Evolutionary conservation across 2,888 invertebrate species (phyloP), one percentile per base, ranked within the genome.

Genomic region (Coronaproctus castanopsis): DNA sequence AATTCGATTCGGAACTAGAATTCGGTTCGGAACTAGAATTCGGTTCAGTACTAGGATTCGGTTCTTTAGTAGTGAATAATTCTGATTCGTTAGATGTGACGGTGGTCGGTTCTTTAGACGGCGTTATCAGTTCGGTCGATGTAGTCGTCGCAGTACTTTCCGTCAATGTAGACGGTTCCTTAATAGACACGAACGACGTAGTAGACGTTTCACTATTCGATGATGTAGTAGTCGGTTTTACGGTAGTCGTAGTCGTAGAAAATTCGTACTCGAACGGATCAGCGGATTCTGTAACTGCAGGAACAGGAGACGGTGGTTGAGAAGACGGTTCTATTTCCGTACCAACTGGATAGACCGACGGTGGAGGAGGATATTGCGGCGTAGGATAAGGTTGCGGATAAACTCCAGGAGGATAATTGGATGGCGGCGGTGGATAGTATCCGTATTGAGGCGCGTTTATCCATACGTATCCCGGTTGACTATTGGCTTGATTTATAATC

Each of bases 371-470:
- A 14, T 52, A 54, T 52, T 57, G 49, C 23, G 58, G 60, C 52
- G 52, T 51, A 8, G 62, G 61, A 48, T 61, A 58, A 21, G 62
- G 58, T 2, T 57, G 53, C 2, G 63, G 63, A 51, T 63, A 61
- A 23, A 59, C 61, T 19, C 59, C 57, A 8, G 61, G 57, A 10
- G 59, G 63, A 18, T 58, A 57, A 14, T 60, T 58, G 8, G 57
- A 63, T 20, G 60, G 57, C 19, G 63, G 63, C 2, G 62, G 62
- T 20, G 63, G 63, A 8, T 62, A 61, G 21, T 63, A 62, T 52
- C 63, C 58, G 55, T 63, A 62, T 22, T 60, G 57, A 5, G 63
- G 63, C 18, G 62, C 63, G 18, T 61, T 62, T 10, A 63, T 63
- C 63, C 63, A 63, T 20, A 62, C 61, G n/a, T 55, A 55, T 10